These are phyloP conservation scores for Aphrophora alni DNA, from an alignment of 2,888 invertebrate species.

Conservation along the genomic window DNA sequence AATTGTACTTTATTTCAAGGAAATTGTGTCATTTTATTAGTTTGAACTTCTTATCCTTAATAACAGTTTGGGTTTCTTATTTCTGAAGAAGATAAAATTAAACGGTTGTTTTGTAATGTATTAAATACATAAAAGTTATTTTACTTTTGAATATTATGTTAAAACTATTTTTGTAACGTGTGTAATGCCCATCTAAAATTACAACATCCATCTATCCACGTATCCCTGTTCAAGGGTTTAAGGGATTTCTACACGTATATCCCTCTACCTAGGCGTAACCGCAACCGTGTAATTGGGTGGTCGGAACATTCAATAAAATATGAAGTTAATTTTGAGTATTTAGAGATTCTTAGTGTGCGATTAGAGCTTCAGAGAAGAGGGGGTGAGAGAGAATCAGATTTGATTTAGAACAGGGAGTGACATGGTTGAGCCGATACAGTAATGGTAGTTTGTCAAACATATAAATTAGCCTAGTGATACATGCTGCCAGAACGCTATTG, in stretches of 20 bases:
- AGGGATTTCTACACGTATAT: background rate
- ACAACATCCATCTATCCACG: background rate
- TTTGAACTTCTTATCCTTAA: no score
- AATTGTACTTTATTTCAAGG: no score
- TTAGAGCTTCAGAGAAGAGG: background rate
- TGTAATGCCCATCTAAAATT: background rate
- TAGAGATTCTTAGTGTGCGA: conserved; percentile 10
- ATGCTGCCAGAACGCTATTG: conserved; percentile 13
- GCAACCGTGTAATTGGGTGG: background rate
- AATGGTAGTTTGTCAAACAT: conserved; percentile 35
- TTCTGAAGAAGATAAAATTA: no score
- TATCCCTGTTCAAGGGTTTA: background rate
- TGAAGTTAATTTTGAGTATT: conserved; percentile 35
- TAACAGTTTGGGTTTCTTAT: no score
- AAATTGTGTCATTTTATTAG: no score
- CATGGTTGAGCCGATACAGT: conserved; percentile 28
- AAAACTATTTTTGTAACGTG: no score
- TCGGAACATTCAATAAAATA: conserved; percentile 29
- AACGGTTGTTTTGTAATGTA: no score
- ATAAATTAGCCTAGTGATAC: conserved; percentile 31
- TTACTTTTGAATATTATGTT: no score
- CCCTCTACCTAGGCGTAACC: background rate
- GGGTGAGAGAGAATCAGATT: background rate
- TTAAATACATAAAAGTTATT: no score
- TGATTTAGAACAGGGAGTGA: conserved; percentile 29